Conservation (phyloP, 2,113 vertebrate species). For the Todiramphus saurophagus region DNA sequence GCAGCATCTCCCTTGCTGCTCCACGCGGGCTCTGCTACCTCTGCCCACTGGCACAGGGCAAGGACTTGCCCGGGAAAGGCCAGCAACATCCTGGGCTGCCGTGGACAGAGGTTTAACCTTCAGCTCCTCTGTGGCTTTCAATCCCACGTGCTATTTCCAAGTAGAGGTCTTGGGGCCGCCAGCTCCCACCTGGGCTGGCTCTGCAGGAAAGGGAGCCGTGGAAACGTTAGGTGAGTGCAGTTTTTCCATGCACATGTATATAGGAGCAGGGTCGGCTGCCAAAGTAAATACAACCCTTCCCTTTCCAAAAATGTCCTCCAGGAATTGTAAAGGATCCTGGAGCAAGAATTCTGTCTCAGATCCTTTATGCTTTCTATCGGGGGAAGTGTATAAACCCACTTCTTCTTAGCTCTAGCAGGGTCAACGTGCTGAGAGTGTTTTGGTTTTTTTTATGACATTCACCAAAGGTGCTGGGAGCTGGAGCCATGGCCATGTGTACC, state of each 20-base stretch:
- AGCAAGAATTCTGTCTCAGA: slow-evolving; percentile 44
- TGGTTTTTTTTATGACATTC: background rate
- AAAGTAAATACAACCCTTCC: slow-evolving; percentile 69
- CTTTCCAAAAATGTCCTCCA: slow-evolving; percentile 66
- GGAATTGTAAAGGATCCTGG: slow-evolving; percentile 64
- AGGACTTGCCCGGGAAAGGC: background rate
- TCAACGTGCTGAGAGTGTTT: background rate
- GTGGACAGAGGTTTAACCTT: background rate
- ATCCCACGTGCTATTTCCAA: background rate
- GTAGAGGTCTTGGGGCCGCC: background rate
- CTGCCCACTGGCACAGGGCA: background rate
- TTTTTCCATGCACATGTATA: slow-evolving; percentile 54
- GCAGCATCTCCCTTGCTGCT: background rate
- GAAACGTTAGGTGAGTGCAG: slow-evolving; percentile 41
- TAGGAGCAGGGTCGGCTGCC: slow-evolving; percentile 35
- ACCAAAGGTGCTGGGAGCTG: slow-evolving; percentile 17
- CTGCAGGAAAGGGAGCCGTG: background rate
- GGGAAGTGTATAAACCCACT: background rate
- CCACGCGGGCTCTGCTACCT: background rate
- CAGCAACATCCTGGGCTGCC: background rate
- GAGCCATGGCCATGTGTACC: slow-evolving; percentile 18
- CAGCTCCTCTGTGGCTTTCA: background rate
- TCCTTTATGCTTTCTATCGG: background rate
- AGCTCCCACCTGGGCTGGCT: slow-evolving; percentile 43
- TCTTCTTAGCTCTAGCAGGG: background rate